A percentile compares a stretch with the other conserved stretches of the same genome.
Evolutionary conservation across 1,140 invertebrate genomes (phyloP).

Genomic region (Stratiolaelaps scimitus): DNA sequence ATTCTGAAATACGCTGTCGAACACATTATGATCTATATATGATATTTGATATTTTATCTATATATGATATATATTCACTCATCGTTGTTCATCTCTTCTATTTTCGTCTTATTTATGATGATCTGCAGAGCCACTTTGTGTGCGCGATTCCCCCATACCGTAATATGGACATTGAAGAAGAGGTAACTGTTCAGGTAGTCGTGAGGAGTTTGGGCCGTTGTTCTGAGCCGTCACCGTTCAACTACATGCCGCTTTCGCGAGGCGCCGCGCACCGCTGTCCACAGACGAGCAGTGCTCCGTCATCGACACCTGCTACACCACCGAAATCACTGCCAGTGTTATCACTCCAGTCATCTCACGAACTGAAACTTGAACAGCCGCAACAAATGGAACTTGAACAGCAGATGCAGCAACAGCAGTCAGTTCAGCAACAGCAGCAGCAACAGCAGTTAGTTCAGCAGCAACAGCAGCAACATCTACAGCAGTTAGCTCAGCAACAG

Average conservation of each 20-base stretch:
- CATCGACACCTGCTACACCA: not conserved
- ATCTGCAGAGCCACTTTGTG: conserved; percentile 1
- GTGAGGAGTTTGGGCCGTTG: not conserved
- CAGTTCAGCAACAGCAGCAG: conserved; percentile 7
- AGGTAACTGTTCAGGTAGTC: not conserved
- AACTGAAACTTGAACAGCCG: not conserved
- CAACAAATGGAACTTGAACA: not conserved
- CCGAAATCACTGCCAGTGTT: not conserved
- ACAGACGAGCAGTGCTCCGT: not conserved
- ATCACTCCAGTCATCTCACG: not conserved
- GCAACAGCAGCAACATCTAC: no score
- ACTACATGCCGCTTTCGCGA: not conserved
- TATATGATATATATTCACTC: no score
- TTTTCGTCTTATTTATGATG: no score
- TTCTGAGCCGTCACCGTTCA: not conserved
- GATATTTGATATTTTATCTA: no score
- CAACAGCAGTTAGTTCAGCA: no score
- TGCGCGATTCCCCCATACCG: not conserved
- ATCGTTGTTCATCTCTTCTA: no score
- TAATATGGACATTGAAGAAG: not conserved
- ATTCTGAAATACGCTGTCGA: not conserved
- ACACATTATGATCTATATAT: no score
- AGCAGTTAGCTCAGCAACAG: conserved; percentile 4
- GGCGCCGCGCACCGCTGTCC: not conserved
- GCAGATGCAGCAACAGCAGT: conserved; percentile 2